phyloP scores from a whole-genome alignment of 2,113 vertebrate species.

The Melanerpes aurifrons region DNA sequence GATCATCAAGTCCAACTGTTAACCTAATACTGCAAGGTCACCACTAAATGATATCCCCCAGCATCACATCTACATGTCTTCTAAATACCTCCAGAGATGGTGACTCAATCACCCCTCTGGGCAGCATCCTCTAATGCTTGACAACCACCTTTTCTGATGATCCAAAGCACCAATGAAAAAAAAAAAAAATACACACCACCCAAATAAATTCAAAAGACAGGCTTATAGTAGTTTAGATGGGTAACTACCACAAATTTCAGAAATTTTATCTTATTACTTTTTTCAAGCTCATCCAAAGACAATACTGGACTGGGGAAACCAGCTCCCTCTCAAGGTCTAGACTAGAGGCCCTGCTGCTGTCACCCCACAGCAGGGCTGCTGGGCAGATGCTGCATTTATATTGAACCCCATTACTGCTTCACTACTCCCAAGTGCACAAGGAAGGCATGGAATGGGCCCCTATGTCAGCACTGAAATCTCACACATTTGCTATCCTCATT shows the following conservation, averaged over 20 bases:
- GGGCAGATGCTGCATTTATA: background rate
- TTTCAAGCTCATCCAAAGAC: background rate
- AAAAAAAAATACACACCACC: too few species aligned
- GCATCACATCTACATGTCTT: too few species aligned
- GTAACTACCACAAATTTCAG: background rate
- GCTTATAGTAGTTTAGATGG: background rate
- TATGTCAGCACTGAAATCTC: fast-evolving
- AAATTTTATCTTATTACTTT: background rate
- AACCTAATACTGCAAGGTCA: too few species aligned
- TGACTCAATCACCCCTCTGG: too few species aligned
- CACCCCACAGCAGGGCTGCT: background rate
- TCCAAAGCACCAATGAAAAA: background rate
- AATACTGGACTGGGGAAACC: background rate
- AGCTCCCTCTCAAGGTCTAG: background rate
- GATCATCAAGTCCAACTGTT: too few species aligned
- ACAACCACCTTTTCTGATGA: background rate
- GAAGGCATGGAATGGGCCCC: background rate
- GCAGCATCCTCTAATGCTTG: too few species aligned
- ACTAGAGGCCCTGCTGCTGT: background rate
- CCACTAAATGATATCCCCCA: too few species aligned
- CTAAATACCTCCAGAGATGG: too few species aligned
- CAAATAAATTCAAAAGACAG: too few species aligned
- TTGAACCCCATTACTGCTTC: background rate
- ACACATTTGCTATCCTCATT: background rate
- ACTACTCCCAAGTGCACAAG: fast-evolving